Conservation (phyloP, 2,113 vertebrate species). For the Bubo blakistoni region DNA sequence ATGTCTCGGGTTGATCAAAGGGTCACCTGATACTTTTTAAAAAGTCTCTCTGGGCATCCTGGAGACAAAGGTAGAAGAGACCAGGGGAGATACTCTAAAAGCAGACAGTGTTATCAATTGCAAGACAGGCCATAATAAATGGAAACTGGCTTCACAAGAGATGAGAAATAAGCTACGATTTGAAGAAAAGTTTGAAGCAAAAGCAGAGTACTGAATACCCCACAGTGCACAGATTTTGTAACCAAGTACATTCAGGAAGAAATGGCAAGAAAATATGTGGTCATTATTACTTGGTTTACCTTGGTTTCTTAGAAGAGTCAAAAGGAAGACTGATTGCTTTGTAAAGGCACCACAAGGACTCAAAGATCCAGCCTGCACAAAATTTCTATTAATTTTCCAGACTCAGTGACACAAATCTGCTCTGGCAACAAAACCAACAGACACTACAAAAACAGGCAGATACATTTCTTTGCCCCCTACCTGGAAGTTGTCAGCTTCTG, state of each 20-base stretch:
- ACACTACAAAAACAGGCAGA: constrained; percentile 23
- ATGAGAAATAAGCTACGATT: not conserved
- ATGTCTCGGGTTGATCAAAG: constrained; percentile 49
- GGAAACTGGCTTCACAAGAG: not conserved
- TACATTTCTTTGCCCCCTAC: not conserved
- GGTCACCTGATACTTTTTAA: not conserved
- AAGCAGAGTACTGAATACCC: not conserved
- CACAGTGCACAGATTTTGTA: not conserved
- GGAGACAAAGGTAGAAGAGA: not conserved
- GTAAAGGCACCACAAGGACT: not conserved
- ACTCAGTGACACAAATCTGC: not conserved
- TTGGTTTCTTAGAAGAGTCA: not conserved
- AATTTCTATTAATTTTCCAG: not conserved
- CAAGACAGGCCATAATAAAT: not conserved
- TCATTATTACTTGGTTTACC: not conserved
- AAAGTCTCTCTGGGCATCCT: not conserved
- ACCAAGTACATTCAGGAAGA: not conserved
- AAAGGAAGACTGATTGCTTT: not conserved
- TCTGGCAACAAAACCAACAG: not conserved
- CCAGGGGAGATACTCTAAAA: not conserved
- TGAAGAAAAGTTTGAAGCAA: not conserved
- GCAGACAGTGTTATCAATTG: not conserved
- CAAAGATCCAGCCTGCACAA: not conserved
- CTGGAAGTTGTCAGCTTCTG: not conserved
- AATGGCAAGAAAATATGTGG: not conserved